Base-by-base conservation (phyloP, 2,113 vertebrate genomes). In the Sisor rabdophorus region DNA sequence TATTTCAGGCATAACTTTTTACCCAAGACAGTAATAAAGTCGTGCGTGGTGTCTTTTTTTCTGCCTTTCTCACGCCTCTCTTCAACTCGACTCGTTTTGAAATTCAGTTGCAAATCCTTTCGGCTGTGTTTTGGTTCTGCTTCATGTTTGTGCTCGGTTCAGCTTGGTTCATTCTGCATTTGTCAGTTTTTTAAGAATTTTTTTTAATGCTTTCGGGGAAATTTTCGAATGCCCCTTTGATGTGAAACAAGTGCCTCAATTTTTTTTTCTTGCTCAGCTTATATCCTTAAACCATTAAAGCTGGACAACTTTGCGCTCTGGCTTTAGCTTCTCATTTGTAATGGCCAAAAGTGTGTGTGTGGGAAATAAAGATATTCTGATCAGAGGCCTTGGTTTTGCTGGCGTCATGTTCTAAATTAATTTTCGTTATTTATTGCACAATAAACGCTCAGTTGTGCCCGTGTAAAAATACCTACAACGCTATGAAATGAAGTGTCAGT, bases 171-270 rank as follows among this genome's bases (percentile, higher is more conserved):
- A 76, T 79, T 77, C 60, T 71, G 75, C 67, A 82, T 58, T 78
- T 70, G 71, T 75, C 22, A 50, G 44, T 55, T 74, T 53, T 44
- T 4, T 44, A n/a, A n/a, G n/a, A n/a, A 6, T 44, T 44, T 44
- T 44, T 44, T 44, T 44, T 44, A 24, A 54, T 32, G 12, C 56
- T 48, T 76, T 75, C 71, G 24, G 22, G 58, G 7, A 36, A 36
- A 70, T 70, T 75, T 58, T 11, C 22, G 71, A 11, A 52, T 12
- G 5, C 28, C 72, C 52, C 70, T 82, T 73, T 82, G 73, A 77
- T 74, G 73, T 61, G 40, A 79, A 76, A 77, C 79, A 82, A 82
- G 81, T 79, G 81, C 81, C 81, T 80, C 78, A 59, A 73, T 68
- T 7, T 44, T 24, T 58, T 40, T 77, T 50, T 61, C 22, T 68